phyloP scores from a whole-genome alignment of 2,797 vertebrate species.

The Premnoplex brunnescens region DNA sequence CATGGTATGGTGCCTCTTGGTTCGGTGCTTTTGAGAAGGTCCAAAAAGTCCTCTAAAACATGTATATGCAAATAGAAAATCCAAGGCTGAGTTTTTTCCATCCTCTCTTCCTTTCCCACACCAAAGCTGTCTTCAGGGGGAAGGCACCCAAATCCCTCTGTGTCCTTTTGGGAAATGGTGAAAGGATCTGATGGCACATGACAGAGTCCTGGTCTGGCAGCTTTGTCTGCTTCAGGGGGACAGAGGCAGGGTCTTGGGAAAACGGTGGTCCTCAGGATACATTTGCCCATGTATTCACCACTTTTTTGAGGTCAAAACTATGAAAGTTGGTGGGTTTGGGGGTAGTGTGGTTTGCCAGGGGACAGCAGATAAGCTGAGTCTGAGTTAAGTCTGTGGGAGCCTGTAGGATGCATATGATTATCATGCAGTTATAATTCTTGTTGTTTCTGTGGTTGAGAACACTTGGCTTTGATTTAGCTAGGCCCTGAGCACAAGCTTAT shows the following conservation, averaged over 20 bases:
- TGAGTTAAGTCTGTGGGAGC: neutral
- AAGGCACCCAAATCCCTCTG: neutral
- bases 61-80: neutral
- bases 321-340: neutral
- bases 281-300: neutral
- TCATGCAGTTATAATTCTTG: neutral
- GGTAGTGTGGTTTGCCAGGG: neutral
- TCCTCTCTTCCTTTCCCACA: neutral
- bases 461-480: slow-evolving; percentile 8
- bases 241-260: neutral
- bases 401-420: neutral
- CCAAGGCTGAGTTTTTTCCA: neutral
- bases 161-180: neutral
- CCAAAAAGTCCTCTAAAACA: neutral
- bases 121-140: neutral
- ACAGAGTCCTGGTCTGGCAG: neutral
- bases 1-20: neutral
- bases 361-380: neutral
- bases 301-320: neutral
- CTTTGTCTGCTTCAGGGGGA: neutral
- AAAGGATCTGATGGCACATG: neutral
- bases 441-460: slow-evolving; percentile 11
- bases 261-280: neutral
- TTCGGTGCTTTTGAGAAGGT: neutral
- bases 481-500: neutral